These are phyloP conservation scores for Piprites chloris DNA, from an alignment of 2,113 vertebrate species.

Conservation along the genomic window DNA sequence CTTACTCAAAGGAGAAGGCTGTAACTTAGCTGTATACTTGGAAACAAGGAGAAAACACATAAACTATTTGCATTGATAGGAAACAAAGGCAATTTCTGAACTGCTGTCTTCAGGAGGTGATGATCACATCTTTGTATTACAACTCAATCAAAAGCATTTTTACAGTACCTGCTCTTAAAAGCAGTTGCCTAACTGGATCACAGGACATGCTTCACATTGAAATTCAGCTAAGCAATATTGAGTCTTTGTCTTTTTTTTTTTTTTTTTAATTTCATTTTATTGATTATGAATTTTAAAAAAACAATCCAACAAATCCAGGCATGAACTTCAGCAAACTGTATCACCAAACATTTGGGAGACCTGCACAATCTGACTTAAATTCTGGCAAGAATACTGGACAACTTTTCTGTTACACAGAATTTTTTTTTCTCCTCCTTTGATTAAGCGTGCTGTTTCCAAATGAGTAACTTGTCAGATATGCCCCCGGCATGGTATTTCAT, in stretches of 20 bases:
- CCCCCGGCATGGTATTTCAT: background rate
- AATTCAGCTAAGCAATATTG: background rate
- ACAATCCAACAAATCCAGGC: background rate
- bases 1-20: background rate
- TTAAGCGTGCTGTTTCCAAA: background rate
- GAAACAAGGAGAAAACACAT: background rate
- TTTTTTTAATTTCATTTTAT: background rate
- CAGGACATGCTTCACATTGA: background rate
- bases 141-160: background rate
- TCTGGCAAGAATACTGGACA: background rate
- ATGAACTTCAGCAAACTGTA: background rate
- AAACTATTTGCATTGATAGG: background rate
- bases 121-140: background rate
- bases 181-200: background rate
- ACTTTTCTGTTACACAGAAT: background rate
- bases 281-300: background rate
- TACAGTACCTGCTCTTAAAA: background rate
- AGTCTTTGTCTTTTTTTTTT: too few relatives aligned
- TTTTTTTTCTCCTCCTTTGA: background rate
- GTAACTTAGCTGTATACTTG: background rate
- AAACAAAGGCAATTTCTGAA: background rate
- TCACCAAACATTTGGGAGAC: background rate
- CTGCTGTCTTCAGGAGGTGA: background rate
- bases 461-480: background rate
- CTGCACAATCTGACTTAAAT: background rate